phyloP scores from a whole-genome alignment of 2,113 vertebrate genomes.

The Manacus vitellinus region DNA sequence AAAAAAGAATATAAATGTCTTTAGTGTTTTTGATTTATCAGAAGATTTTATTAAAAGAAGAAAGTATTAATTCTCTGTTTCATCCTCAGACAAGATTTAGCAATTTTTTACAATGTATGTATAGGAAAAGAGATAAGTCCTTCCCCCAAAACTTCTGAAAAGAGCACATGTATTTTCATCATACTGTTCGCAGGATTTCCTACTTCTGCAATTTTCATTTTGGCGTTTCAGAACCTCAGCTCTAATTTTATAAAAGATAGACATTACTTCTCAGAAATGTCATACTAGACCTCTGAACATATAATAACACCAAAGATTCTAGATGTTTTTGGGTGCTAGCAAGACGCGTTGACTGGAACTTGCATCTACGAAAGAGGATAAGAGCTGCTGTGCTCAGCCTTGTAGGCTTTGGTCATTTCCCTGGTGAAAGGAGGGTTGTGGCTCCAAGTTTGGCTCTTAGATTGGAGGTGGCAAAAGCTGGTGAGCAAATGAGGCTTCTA shows the following conservation, averaged over 20 bases:
- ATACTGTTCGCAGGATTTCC: neutral
- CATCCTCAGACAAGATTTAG: neutral
- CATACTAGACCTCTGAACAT: neutral
- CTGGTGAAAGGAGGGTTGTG: neutral
- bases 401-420: neutral
- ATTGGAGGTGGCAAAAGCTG: neutral
- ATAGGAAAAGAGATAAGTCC: neutral
- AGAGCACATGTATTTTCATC: neutral
- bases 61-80: neutral
- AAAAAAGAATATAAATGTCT: neutral
- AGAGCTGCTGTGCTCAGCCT: neutral
- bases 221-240: neutral
- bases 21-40: neutral
- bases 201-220: neutral
- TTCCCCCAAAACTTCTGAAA: neutral
- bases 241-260: neutral
- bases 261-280: neutral
- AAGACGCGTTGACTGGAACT: neutral
- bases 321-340: neutral
- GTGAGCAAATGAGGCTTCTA: neutral
- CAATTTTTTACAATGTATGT: neutral
- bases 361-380: neutral
- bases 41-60: neutral
- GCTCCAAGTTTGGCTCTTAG: neutral
- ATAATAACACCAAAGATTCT: neutral